phyloP scores from a whole-genome alignment of 2,113 vertebrate species.

The Nansenia antarctica region DNA sequence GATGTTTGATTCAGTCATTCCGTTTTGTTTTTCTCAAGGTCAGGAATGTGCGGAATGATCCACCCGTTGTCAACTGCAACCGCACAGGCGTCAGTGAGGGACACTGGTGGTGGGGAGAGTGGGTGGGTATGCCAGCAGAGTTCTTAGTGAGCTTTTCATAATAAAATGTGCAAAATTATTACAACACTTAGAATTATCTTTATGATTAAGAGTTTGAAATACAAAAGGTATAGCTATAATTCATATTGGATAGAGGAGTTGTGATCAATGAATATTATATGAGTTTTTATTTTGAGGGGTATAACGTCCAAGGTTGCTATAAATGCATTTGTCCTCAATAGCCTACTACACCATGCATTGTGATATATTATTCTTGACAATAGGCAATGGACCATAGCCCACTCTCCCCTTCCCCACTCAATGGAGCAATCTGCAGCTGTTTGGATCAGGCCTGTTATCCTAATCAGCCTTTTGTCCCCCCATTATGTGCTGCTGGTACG shows the following conservation, averaged over 20 bases:
- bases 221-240: too few relatives aligned
- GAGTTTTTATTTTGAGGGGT: not conserved
- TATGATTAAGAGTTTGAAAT: too few relatives aligned
- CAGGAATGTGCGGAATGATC: not conserved
- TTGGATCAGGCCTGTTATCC: slow-evolving; percentile 49
- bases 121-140: not conserved
- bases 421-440: slow-evolving; percentile 52
- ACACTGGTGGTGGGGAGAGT: not conserved
- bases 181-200: too few relatives aligned
- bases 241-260: too few relatives aligned
- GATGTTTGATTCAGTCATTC: not conserved
- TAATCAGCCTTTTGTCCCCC: slow-evolving; percentile 59
- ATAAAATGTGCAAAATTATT: too few relatives aligned
- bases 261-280: too few relatives aligned
- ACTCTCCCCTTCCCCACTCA: not conserved
- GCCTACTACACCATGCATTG: too few relatives aligned
- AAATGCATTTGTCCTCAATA: not conserved
- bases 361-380: not conserved
- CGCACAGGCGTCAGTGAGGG: not conserved
- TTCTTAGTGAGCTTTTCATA: not conserved
- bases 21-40: not conserved
- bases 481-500: slow-evolving; percentile 21
- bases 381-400: not conserved
- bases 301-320: not conserved
- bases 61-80: not conserved